Conservation (phyloP, 2,888 invertebrate genomes). For the Germaria angustata region DNA sequence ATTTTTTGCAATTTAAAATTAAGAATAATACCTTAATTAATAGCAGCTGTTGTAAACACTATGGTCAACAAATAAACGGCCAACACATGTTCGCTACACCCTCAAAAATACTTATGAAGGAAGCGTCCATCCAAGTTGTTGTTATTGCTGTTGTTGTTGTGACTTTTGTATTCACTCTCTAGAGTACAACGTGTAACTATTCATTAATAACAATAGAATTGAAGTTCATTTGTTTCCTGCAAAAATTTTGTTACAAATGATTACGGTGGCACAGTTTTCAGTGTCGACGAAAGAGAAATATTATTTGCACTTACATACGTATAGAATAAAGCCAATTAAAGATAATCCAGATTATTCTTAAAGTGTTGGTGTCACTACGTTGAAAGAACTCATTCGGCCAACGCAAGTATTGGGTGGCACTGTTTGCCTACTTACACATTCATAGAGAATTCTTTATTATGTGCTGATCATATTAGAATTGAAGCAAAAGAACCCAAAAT, state of each 20-base stretch:
- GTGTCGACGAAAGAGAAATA: too few species aligned
- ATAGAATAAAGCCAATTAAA: not conserved
- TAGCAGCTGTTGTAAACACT: conserved; percentile 29
- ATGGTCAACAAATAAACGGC: not conserved
- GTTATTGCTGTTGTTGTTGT: conserved; percentile 12
- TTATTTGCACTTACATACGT: too few species aligned
- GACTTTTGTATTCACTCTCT: not conserved
- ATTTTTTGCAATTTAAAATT: conserved; percentile 7
- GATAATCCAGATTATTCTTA: not conserved
- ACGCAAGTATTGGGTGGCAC: not conserved
- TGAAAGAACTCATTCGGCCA: not conserved
- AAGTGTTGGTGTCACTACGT: not conserved
- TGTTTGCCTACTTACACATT: not conserved
- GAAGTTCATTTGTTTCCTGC: not conserved
- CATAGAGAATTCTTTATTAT: too few species aligned
- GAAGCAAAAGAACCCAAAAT: not conserved
- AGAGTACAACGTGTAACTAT: not conserved
- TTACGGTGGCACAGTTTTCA: too few species aligned
- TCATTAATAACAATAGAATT: not conserved
- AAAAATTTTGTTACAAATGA: not conserved
- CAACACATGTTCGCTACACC: conserved; percentile 1
- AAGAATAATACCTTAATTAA: not conserved
- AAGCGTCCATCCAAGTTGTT: too few species aligned
- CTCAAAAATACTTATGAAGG: not conserved
- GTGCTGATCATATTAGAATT: not conserved